Base-by-base conservation (phyloP, 2,113 vertebrate genomes). In the Lepisosteus osseus region DNA sequence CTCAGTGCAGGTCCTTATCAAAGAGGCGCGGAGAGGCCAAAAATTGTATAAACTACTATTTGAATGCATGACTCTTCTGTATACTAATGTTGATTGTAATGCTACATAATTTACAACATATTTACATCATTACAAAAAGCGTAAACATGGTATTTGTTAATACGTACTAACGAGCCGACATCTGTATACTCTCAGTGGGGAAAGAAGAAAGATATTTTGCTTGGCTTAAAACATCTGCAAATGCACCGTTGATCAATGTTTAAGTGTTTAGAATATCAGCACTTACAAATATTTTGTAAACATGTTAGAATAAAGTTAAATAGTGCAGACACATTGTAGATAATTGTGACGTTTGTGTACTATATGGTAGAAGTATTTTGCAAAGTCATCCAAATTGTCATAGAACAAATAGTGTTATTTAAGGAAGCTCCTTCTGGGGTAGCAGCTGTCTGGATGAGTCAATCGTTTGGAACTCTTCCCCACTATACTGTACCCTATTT, bases 141-240 rank as follows among this genome's bases (percentile, higher is more conserved):
- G 79, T 84, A 77, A 87, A 85, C 79, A 73, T 68, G 55, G 69
- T 74, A 81, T 85, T 84, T 85, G 82, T 85, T 87, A 83, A 75
- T 61, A 55, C 78, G 75, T 79, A 85, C 84, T 87, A 82, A 82
- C 61, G 72, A 76, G 47, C 57, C 76, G 82, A 85, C 78, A 43
- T 70, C 51, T 76, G 71, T 11, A 67, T 83, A 79, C 77, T 80
- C 78, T 81, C 71, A 67, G 71, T 64, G 72, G 68, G 70, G 47
- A 6, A 59, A 59, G 11, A 59, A 13, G 12, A 65, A 65, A 8
- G 17, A 13, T 9, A 43, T 43, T n/a, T 65, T 8, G 7, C 11
- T 65, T 29, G 3, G 41, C 8, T 65, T 43, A 41, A 65, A 40
- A 41, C 62, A 65, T 65, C 62, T 43, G 29, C 62, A 65, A 41